Conservation (phyloP, 2,888 invertebrate genomes). For the Osmoderma eremita region DNA sequence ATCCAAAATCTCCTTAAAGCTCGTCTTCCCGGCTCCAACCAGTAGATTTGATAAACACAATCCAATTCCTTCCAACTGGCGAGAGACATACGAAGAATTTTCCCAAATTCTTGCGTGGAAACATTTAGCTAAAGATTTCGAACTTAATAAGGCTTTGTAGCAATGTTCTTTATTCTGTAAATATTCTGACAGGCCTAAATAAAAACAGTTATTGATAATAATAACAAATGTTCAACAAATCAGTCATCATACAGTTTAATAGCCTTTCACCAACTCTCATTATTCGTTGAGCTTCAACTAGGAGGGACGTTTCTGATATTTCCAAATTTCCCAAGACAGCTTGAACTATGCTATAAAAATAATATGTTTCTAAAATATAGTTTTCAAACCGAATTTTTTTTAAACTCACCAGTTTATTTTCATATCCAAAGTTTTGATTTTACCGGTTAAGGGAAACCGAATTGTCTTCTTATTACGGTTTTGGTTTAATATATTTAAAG, state of each 20-base stretch:
- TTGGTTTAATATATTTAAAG: constrained; percentile 76
- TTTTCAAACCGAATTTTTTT: neutral
- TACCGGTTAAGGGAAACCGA: constrained; percentile 76
- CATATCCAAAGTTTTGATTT: constrained; percentile 76
- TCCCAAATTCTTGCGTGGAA: constrained; percentile 78
- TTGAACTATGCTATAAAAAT: constrained; percentile 74
- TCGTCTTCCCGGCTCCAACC: constrained; percentile 73
- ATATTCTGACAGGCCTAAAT: constrained; percentile 69
- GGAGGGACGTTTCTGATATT: constrained; percentile 74
- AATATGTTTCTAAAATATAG: neutral
- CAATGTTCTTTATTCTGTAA: constrained; percentile 62
- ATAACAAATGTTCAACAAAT: neutral
- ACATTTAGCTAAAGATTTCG: constrained; percentile 74
- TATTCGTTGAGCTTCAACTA: constrained; percentile 76
- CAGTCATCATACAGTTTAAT: constrained; percentile 71
- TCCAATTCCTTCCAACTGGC: constrained; percentile 79
- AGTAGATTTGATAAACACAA: constrained; percentile 71
- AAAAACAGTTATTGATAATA: constrained; percentile 38
- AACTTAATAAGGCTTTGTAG: constrained; percentile 69
- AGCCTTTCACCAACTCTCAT: constrained; percentile 75
- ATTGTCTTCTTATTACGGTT: constrained; percentile 69
- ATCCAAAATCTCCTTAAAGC: constrained; percentile 71
- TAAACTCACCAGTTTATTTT: constrained; percentile 77
- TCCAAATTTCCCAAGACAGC: constrained; percentile 76
- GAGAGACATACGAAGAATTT: constrained; percentile 74